Evolutionary conservation across 2,113 vertebrate genomes (phyloP).

Genomic region (Istiophorus platypterus): DNA sequence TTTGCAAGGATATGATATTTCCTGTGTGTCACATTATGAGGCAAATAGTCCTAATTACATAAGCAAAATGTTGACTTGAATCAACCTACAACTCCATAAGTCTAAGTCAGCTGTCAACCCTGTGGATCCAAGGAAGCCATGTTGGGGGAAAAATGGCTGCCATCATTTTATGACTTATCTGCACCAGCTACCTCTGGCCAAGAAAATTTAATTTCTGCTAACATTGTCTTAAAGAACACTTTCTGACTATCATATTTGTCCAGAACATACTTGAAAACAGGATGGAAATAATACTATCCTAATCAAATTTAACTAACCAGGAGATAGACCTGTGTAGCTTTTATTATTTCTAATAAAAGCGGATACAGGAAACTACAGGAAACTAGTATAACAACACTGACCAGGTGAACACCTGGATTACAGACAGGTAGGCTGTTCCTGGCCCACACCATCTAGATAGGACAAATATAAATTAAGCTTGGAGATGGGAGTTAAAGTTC

Average conservation of each 20-base stretch:
- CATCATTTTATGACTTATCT: conserved; percentile 35
- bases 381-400: neutral
- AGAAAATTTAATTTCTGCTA: neutral
- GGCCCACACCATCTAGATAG: conserved; percentile 19
- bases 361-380: neutral
- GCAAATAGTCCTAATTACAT: neutral
- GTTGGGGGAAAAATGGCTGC: conserved; percentile 62
- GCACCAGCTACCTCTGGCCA: neutral
- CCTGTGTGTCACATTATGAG: neutral
- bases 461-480: conserved; percentile 23
- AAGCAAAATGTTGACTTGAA: neutral
- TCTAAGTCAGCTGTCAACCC: conserved; percentile 36
- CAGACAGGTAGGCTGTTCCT: conserved; percentile 26
- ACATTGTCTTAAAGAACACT: neutral
- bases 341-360: neutral
- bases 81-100: conserved; percentile 1
- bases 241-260: neutral
- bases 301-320: neutral
- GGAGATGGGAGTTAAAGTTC: conserved; percentile 53
- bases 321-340: neutral
- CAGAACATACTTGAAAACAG: neutral
- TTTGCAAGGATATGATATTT: neutral
- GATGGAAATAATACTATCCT: neutral
- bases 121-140: conserved; percentile 43
- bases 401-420: conserved; percentile 33